Conservation (phyloP, 2,888 invertebrate species). For the Hartigia nigra region DNA sequence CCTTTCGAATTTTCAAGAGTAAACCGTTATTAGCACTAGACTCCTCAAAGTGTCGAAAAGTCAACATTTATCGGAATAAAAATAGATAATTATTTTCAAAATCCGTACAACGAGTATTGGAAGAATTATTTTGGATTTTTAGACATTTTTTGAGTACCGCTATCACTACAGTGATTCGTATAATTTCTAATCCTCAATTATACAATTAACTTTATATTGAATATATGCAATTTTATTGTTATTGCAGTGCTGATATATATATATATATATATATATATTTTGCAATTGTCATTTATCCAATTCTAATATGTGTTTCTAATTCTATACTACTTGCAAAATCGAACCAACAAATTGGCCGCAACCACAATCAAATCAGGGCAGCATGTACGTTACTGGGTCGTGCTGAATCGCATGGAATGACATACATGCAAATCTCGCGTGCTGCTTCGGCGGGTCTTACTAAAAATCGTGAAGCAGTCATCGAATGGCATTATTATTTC, state of each 20-base stretch:
- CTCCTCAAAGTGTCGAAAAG: not conserved
- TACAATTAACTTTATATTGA: not conserved
- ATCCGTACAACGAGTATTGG: not conserved
- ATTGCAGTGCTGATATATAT: conserved; percentile 4
- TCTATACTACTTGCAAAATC: not conserved
- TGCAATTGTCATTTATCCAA: not conserved
- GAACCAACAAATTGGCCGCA: not conserved
- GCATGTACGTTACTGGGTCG: not conserved
- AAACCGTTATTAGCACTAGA: not conserved
- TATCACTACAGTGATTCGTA: too few relatives aligned
- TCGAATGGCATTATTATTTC: not conserved
- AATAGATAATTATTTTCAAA: not conserved
- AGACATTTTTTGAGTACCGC: not conserved
- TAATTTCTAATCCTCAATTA: too few relatives aligned
- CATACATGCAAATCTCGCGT: not conserved
- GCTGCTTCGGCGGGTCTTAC: not conserved
- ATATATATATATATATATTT: conserved; percentile 9
- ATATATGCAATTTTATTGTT: not conserved
- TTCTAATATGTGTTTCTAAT: not conserved
- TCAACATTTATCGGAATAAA: not conserved
- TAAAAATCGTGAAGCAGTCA: not conserved
- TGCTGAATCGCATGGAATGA: not conserved
- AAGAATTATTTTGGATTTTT: not conserved
- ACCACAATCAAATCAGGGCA: not conserved
- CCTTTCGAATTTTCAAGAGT: not conserved